These are phyloP conservation scores for Epinotia nisella DNA, from an alignment of 2,888 invertebrate species.

Conservation along the genomic window DNA sequence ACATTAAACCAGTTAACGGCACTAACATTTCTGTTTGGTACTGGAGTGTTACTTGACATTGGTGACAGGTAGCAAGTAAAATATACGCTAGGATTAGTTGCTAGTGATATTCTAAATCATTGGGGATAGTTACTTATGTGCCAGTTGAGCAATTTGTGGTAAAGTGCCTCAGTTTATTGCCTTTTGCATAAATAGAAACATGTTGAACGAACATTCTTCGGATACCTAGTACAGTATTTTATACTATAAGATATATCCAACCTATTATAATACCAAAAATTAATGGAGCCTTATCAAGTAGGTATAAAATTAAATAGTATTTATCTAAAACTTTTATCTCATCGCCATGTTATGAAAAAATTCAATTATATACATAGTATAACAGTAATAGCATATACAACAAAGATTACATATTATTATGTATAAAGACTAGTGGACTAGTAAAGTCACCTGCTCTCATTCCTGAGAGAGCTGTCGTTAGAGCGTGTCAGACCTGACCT, in stretches of 20 bases:
- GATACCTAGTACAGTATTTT: too few relatives aligned
- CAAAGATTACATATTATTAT: too few relatives aligned
- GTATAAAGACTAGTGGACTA: too few relatives aligned
- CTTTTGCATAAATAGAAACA: too few relatives aligned
- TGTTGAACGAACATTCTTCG: too few relatives aligned
- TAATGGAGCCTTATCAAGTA: neutral
- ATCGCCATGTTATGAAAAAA: neutral
- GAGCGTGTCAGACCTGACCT: too few relatives aligned
- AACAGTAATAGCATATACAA: neutral
- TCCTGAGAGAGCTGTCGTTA: too few relatives aligned
- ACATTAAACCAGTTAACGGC: slow-evolving; percentile 79
- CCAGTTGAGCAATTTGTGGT: neutral
- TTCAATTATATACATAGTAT: neutral
- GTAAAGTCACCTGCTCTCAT: too few relatives aligned
- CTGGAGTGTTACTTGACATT: slow-evolving; percentile 11
- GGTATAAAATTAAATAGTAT: neutral
- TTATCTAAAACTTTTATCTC: neutral
- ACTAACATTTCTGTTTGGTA: slow-evolving; percentile 61
- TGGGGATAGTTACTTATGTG: neutral
- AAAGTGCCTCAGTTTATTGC: neutral
- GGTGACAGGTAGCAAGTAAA: neutral
- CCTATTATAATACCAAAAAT: neutral
- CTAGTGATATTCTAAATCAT: neutral
- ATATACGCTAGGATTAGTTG: slow-evolving; percentile 2
- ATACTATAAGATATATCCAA: neutral